Conservation (phyloP, 2,888 invertebrate genomes). For the Proisotoma minuta region DNA sequence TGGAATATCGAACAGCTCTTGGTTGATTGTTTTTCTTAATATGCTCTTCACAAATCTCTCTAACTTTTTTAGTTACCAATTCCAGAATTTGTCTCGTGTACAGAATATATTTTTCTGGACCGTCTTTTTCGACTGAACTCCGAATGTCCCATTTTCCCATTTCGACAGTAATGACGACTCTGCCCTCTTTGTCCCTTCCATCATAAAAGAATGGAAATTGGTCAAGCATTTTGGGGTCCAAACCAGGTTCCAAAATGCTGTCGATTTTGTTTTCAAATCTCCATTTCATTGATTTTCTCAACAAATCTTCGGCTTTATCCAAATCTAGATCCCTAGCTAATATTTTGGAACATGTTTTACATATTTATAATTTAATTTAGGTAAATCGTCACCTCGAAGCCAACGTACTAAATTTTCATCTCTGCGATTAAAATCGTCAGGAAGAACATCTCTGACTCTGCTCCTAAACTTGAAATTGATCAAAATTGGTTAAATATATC, state of each 20-base stretch:
- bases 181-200: slow-evolving; percentile 23
- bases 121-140: slow-evolving; percentile 20
- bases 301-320: slow-evolving; percentile 38
- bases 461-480: background rate
- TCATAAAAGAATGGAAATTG: slow-evolving; percentile 27
- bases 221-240: slow-evolving; percentile 16
- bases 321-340: slow-evolving; percentile 36
- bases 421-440: background rate
- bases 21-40: background rate
- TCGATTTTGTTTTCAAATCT: slow-evolving; percentile 28
- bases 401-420: slow-evolving; percentile 10
- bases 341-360: background rate
- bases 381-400: background rate
- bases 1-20: slow-evolving; percentile 9
- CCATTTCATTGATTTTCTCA: slow-evolving; percentile 34
- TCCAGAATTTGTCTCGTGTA: slow-evolving; percentile 23
- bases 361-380: background rate
- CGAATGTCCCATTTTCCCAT: slow-evolving; percentile 27
- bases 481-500: background rate
- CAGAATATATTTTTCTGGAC: slow-evolving; percentile 5
- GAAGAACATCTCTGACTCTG: background rate
- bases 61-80: background rate
- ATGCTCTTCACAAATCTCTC: background rate
- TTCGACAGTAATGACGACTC: slow-evolving; percentile 13
- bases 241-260: slow-evolving; percentile 8